Percentiles rank a stretch among this genome's conserved stretches.
phyloP scores from a whole-genome alignment of 1,140 invertebrate genomes.

The Chionoecetes opilio region DNA sequence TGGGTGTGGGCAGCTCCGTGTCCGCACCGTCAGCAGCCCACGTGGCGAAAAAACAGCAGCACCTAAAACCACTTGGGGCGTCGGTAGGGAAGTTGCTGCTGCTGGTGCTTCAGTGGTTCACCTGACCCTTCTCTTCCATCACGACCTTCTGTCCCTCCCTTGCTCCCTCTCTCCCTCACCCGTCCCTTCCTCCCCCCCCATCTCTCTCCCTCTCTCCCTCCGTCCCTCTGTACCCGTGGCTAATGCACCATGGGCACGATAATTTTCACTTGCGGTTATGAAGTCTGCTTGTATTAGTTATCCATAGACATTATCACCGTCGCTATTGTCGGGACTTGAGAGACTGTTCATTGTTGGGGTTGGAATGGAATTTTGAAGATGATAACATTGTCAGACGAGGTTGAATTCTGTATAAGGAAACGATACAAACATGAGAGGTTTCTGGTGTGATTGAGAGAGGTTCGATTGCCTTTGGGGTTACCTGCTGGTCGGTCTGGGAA shows the following conservation, averaged over 20 bases:
- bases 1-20: not conserved
- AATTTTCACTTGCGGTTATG: conserved; percentile 31
- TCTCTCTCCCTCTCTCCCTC: not conserved
- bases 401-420: not conserved
- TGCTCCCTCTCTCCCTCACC: not conserved
- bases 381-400: conserved; percentile 32
- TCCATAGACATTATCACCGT: conserved; percentile 21
- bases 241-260: conserved; percentile 31
- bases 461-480: not conserved
- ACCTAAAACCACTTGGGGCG: not conserved
- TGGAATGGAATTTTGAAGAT: conserved; percentile 21
- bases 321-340: not conserved
- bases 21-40: not conserved
- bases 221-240: conserved; percentile 12
- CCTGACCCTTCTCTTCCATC: not conserved
- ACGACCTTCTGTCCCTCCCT: too few relatives aligned
- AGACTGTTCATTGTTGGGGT: not conserved
- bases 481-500: not conserved
- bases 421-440: not conserved
- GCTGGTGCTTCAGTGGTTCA: not conserved
- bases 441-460: not conserved
- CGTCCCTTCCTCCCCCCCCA: not conserved
- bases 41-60: conserved; percentile 10
- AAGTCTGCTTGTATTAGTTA: conserved; percentile 53
- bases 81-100: not conserved